Evolutionary conservation across 2,797 vertebrate species (phyloP).

Genomic region (Pseudopleuronectes americanus): DNA sequence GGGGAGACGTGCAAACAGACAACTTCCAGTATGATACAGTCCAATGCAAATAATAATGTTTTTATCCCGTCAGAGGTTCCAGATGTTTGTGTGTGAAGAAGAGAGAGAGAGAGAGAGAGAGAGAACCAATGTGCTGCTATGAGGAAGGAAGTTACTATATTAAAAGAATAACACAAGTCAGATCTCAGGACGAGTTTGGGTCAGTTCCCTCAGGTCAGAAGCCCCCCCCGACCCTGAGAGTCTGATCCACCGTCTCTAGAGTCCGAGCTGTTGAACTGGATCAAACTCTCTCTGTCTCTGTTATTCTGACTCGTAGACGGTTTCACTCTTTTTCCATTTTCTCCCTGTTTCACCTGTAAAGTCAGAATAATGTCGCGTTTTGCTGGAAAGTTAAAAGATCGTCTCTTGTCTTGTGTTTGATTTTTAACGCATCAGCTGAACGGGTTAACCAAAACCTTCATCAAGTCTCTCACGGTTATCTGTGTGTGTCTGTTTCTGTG

Average conservation of each 20-base stretch:
- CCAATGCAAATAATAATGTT: not conserved
- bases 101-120: no score
- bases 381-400: no score
- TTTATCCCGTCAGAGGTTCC: not conserved
- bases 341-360: not conserved
- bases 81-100: no score
- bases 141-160: no score
- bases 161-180: no score
- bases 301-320: no score
- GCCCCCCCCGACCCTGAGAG: not conserved
- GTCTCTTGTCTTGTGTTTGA: not conserved
- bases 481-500: not conserved
- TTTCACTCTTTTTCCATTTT: not conserved
- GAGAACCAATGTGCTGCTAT: no score
- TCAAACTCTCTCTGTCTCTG: not conserved
- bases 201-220: no score
- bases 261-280: not conserved
- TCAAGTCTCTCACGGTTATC: not conserved
- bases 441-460: not conserved
- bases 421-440: constrained; percentile 12
- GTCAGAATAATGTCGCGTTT: not conserved
- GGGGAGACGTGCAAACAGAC: not conserved
- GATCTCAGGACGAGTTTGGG: no score
- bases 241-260: not conserved
- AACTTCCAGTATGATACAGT: not conserved